These are phyloP conservation scores for Paedocypris micromegethes DNA, from an alignment of 2,797 vertebrate species.

Conservation along the genomic window DNA sequence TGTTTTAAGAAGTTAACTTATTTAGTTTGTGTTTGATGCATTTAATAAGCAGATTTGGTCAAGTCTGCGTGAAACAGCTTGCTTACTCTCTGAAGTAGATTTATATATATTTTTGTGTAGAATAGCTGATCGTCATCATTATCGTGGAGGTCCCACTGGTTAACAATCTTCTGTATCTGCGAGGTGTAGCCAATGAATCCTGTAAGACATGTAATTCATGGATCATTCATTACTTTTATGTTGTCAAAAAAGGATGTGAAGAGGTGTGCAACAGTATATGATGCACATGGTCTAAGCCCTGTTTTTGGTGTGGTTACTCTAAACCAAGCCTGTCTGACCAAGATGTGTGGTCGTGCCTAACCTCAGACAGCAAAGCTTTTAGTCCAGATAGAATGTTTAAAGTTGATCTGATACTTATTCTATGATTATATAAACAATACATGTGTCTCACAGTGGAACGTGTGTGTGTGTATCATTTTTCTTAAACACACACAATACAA, in stretches of 20 bases:
- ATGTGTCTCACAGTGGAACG: too few relatives aligned
- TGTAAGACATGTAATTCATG: constrained; percentile 56
- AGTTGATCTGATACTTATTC: too few relatives aligned
- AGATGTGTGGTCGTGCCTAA: constrained; percentile 41
- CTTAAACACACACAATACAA: too few relatives aligned
- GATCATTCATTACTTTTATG: constrained; percentile 42
- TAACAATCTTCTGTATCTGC: constrained; percentile 76
- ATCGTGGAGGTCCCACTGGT: constrained; percentile 91
- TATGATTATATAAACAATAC: too few relatives aligned
- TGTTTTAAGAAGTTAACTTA: background rate
- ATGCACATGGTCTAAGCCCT: constrained; percentile 35
- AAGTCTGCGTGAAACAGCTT: background rate
- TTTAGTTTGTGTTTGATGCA: constrained; percentile 11
- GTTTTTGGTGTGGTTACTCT: constrained; percentile 20
- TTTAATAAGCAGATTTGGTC: constrained; percentile 34
- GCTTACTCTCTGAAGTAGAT: constrained; percentile 79
- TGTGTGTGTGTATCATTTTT: too few relatives aligned
- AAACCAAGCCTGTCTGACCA: constrained; percentile 49
- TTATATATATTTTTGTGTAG: constrained; percentile 94
- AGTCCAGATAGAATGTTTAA: constrained; percentile 9
- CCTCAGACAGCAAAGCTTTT: constrained; percentile 22
- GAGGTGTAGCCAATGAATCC: constrained; percentile 91
- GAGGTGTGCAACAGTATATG: constrained; percentile 25
- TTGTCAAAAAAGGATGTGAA: constrained; percentile 31
- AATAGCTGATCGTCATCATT: constrained; percentile 99